Evolutionary conservation across 2,888 invertebrate genomes (phyloP).

Genomic region (Quadroppia sp.): DNA sequence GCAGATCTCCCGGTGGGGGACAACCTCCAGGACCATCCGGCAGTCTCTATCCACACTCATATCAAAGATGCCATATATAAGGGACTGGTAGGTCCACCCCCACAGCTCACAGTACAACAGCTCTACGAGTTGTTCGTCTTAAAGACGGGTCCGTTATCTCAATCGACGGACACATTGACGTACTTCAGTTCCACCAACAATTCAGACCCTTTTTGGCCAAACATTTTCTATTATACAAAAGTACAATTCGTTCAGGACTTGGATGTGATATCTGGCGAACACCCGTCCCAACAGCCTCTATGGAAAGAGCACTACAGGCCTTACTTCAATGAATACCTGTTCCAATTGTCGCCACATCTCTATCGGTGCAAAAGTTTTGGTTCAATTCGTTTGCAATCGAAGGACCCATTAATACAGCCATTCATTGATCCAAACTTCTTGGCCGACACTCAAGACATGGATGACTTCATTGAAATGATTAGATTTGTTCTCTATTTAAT

Average conservation of each 20-base stretch:
- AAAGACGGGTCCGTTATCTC: constrained; percentile 1
- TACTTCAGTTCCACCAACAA: constrained; percentile 25
- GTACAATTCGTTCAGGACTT: constrained; percentile 25
- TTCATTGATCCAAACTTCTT: constrained; percentile 26
- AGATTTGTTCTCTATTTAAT: not conserved
- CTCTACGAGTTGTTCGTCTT: constrained; percentile 7
- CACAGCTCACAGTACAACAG: not conserved
- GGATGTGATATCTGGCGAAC: not conserved
- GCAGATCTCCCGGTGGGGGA: constrained; percentile 18
- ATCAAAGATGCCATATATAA: not conserved
- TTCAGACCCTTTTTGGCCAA: constrained; percentile 15
- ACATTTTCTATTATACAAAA: constrained; percentile 32
- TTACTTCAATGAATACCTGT: not conserved
- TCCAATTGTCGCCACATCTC: constrained; percentile 1
- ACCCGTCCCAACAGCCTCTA: not conserved
- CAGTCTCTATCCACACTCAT: not conserved
- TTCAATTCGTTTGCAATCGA: constrained; percentile 10
- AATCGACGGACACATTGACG: not conserved
- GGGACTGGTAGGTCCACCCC: not conserved
- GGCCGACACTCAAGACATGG: not conserved
- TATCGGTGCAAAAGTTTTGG: constrained; percentile 22
- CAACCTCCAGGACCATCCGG: constrained; percentile 17
- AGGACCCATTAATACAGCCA: not conserved
- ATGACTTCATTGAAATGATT: not conserved
- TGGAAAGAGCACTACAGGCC: constrained; percentile 14